Conservation (phyloP, 1,140 invertebrate species). For the Drosophila rufa region DNA sequence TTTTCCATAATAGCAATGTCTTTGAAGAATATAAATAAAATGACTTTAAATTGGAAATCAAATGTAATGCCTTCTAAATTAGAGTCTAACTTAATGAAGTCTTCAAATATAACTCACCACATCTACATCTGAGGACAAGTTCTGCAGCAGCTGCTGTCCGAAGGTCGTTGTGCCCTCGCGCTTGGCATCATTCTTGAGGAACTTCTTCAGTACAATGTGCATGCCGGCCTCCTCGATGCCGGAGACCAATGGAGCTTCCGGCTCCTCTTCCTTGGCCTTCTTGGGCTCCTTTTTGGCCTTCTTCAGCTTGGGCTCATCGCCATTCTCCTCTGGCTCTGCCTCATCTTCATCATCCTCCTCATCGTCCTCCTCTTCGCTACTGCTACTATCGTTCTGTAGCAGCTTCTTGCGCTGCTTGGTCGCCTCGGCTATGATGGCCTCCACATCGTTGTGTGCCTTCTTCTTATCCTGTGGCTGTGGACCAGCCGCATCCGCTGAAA, state of each 20-base stretch:
- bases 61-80: background rate
- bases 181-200: slow-evolving; percentile 89
- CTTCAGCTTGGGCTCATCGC: slow-evolving; percentile 29
- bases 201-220: slow-evolving; percentile 92
- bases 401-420: slow-evolving; percentile 59
- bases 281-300: slow-evolving; percentile 42
- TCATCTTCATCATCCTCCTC: slow-evolving; percentile 26
- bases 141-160: slow-evolving; percentile 84
- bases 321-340: background rate
- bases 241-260: slow-evolving; percentile 12
- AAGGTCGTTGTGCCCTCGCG: slow-evolving; percentile 85
- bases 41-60: background rate
- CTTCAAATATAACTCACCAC: slow-evolving; percentile 36
- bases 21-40: slow-evolving; percentile 1
- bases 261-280: slow-evolving; percentile 12
- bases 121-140: slow-evolving; percentile 69
- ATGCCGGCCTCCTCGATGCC: slow-evolving; percentile 93
- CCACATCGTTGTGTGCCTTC: slow-evolving; percentile 65
- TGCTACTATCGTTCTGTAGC: slow-evolving; percentile 22
- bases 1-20: too few species aligned
- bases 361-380: slow-evolving; percentile 37
- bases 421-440: slow-evolving; percentile 65
- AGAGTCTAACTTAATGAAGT: background rate
- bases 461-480: slow-evolving; percentile 59
- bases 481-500: slow-evolving; percentile 41